Percentiles rank a stretch among this genome's conserved stretches.
Evolutionary conservation across 1,140 invertebrate genomes (phyloP).

Genomic region (Geopemphigus sp.): DNA sequence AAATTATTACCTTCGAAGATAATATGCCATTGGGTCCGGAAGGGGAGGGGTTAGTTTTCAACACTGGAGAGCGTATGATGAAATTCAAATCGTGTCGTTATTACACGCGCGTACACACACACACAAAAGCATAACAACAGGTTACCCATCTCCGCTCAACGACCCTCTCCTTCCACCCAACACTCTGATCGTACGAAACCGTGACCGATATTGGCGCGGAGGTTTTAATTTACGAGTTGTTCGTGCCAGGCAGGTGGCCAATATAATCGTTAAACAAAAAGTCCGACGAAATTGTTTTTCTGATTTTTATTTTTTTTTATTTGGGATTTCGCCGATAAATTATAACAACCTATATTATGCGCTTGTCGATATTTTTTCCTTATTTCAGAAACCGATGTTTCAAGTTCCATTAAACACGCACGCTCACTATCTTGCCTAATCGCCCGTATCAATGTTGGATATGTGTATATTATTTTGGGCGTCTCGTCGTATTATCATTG

Average conservation of each 20-base stretch:
- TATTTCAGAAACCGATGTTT: neutral
- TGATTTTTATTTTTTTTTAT: neutral
- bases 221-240: constrained; percentile 36
- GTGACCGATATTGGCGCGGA: neutral
- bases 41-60: no score
- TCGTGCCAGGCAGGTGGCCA: neutral
- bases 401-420: neutral
- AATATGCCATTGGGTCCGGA: neutral
- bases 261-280: neutral
- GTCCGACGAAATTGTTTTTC: constrained; percentile 3
- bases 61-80: constrained; percentile 19
- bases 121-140: neutral
- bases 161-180: no score
- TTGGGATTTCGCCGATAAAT: neutral
- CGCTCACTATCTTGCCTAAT: no score
- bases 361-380: neutral
- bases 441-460: neutral
- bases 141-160: neutral
- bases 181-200: no score
- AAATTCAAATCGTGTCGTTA: constrained; percentile 40
- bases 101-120: neutral
- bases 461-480: neutral
- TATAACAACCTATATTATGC: neutral
- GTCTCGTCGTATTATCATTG: neutral
- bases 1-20: constrained; percentile 42